Conservation (phyloP, 2,888 invertebrate species). For the Acanthopleura granulata region DNA sequence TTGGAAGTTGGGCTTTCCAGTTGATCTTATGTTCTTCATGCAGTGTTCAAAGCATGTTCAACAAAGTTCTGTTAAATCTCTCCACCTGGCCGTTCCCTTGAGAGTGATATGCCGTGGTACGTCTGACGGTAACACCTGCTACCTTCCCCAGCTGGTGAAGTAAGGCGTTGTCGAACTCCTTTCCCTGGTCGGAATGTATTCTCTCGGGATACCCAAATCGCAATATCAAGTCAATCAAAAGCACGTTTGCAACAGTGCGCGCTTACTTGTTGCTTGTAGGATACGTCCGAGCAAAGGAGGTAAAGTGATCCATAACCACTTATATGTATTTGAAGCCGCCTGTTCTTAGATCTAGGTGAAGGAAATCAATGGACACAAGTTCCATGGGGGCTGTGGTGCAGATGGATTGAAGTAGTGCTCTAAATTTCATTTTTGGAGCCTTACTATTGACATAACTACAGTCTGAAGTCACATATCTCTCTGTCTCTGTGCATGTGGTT, state of each 20-base stretch:
- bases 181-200: neutral
- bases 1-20: too few relatives aligned
- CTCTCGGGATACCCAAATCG: neutral
- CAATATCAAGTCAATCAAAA: neutral
- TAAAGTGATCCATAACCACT: constrained; percentile 10
- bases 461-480: neutral
- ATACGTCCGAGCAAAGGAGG: neutral
- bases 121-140: neutral
- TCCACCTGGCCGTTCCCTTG: too few relatives aligned
- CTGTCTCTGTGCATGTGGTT: neutral
- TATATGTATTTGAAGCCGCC: neutral
- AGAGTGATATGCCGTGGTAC: too few relatives aligned
- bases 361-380: neutral
- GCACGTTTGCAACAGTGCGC: neutral
- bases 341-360: neutral
- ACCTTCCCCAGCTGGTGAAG: neutral
- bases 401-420: neutral
- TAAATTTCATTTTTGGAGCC: neutral
- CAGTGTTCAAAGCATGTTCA: too few relatives aligned
- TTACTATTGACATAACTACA: neutral
- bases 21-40: too few relatives aligned
- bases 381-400: neutral
- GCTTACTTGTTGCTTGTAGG: neutral
- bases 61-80: too few relatives aligned
- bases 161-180: neutral